phyloP scores from a whole-genome alignment of 2,113 vertebrate species.

The Neotragus moschatus region DNA sequence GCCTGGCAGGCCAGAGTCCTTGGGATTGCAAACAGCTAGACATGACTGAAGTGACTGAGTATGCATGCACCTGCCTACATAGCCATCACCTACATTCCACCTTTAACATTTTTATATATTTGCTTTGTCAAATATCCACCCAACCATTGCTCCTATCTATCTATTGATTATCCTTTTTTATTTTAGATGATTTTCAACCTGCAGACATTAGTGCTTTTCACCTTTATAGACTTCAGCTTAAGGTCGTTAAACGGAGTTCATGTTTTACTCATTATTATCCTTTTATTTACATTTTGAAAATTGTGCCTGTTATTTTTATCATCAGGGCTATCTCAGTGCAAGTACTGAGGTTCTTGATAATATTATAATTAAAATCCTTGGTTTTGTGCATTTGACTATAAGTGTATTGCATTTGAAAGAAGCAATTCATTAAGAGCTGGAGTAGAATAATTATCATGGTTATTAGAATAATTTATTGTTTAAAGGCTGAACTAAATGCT shows the following conservation, averaged over 20 bases:
- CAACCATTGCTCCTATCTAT: neutral
- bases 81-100: neutral
- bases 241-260: neutral
- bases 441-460: constrained; percentile 20
- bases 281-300: constrained; percentile 36
- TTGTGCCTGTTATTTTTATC: neutral
- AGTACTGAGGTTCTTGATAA: constrained; percentile 1
- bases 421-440: neutral
- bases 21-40: neutral
- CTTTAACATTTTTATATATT: neutral
- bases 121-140: neutral
- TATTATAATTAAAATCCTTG: constrained; percentile 34
- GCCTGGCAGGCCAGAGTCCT: neutral
- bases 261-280: neutral
- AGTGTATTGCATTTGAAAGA: constrained; percentile 22
- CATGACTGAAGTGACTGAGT: neutral
- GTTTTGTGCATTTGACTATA: constrained; percentile 38
- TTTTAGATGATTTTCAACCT: constrained; percentile 7
- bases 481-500: constrained; percentile 1
- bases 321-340: neutral
- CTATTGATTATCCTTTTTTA: neutral
- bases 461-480: constrained; percentile 39
- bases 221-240: constrained; percentile 17
- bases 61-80: neutral
- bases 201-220: neutral